These are phyloP conservation scores for Anaspis maculata DNA, from an alignment of 2,888 invertebrate genomes.

Conservation along the genomic window DNA sequence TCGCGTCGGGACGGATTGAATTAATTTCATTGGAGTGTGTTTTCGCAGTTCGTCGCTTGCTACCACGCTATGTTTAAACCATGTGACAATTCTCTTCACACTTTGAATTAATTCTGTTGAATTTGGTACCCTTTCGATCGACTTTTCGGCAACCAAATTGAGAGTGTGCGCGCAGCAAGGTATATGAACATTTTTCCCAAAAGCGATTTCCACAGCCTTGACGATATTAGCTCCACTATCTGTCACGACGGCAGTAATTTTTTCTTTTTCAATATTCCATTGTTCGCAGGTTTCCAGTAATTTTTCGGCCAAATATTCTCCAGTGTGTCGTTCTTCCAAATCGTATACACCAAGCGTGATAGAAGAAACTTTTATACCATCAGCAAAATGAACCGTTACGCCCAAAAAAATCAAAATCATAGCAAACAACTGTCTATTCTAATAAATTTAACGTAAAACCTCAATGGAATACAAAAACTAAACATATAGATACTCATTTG, in stretches of 20 bases:
- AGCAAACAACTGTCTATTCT: no score
- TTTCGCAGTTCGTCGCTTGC: conserved; percentile 16
- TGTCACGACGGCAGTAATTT: conserved; percentile 1
- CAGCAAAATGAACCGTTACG: background rate
- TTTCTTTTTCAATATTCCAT: background rate
- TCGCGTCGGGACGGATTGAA: conserved; percentile 22
- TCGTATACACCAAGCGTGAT: background rate
- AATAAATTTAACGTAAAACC: no score
- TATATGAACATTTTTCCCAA: conserved; percentile 1
- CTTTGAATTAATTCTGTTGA: background rate
- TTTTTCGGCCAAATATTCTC: background rate
- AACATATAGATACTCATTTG: no score
- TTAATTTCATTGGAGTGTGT: conserved; percentile 14
- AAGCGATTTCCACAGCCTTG: conserved; percentile 1
- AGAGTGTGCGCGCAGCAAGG: conserved; percentile 2
- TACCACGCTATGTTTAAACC: conserved; percentile 15
- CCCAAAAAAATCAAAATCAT: no score
- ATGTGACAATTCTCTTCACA: conserved; percentile 9
- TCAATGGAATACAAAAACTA: no score
- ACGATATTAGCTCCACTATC: conserved; percentile 3
- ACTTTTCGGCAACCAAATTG: conserved; percentile 2
- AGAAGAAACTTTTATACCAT: background rate
- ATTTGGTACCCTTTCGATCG: background rate
- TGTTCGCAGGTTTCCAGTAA: background rate
- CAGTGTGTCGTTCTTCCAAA: background rate